Evolutionary conservation across 1,140 invertebrate species (phyloP).

Genomic region (Maconellicoccus hirsutus): DNA sequence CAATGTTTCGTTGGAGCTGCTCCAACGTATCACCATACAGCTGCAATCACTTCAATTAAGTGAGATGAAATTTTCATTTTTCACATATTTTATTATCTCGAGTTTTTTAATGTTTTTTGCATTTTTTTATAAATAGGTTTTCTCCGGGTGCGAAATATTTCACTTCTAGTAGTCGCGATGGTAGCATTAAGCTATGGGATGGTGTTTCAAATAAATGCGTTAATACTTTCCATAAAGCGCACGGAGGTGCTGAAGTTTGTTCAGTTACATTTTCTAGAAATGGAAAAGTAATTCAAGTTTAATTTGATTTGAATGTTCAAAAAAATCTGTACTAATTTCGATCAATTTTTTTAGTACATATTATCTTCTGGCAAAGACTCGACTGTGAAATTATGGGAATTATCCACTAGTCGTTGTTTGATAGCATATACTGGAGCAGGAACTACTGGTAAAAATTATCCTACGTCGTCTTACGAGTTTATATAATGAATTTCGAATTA

Average conservation of each 20-base stretch:
- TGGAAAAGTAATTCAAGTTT: slow-evolving; percentile 65
- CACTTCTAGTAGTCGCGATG: slow-evolving; percentile 84
- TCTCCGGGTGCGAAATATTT: slow-evolving; percentile 74
- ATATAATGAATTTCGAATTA: slow-evolving; percentile 3
- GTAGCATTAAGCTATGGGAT: slow-evolving; percentile 91
- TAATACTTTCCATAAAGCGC: slow-evolving; percentile 84
- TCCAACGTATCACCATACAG: slow-evolving; percentile 82
- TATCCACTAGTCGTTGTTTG: slow-evolving; percentile 88
- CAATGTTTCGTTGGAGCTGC: slow-evolving; percentile 91
- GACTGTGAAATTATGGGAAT: slow-evolving; percentile 93
- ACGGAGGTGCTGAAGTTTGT: slow-evolving; percentile 88
- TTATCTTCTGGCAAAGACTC: slow-evolving; percentile 93
- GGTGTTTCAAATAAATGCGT: slow-evolving; percentile 88
- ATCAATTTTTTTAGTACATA: slow-evolving; percentile 56
- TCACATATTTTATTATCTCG: neutral
- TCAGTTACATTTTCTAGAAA: slow-evolving; percentile 90
- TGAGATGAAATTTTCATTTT: slow-evolving; percentile 39
- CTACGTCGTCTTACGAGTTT: too few relatives aligned
- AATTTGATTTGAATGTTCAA: neutral
- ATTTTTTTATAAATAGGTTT: slow-evolving; percentile 39
- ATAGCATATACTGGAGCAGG: slow-evolving; percentile 96
- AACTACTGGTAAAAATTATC: slow-evolving; percentile 57
- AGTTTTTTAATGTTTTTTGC: too few relatives aligned
- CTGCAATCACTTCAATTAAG: slow-evolving; percentile 72
- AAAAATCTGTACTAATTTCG: neutral